phyloP scores from a whole-genome alignment of 2,113 vertebrate species.

The Siniperca knerii region DNA sequence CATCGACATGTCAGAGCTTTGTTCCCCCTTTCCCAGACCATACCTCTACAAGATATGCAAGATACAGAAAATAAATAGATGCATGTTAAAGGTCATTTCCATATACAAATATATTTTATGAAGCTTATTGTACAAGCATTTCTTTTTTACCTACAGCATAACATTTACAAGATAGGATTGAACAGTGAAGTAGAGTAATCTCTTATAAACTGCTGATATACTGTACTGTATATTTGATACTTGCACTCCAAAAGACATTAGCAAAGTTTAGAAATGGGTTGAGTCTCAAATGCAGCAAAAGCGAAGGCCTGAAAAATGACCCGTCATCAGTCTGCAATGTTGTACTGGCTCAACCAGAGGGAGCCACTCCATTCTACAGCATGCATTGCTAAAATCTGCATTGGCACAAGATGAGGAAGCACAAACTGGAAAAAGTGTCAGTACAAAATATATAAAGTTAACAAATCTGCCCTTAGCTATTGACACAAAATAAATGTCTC shows the following conservation, averaged over 20 bases:
- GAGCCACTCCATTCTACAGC: constrained; percentile 27
- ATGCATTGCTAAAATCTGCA: constrained; percentile 38
- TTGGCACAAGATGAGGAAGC: constrained; percentile 44
- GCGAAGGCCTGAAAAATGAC: background rate
- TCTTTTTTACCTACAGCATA: constrained; percentile 75
- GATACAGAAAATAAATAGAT: constrained; percentile 93
- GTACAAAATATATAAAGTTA: constrained; percentile 73
- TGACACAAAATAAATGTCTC: constrained; percentile 65
- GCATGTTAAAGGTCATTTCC: constrained; percentile 87
- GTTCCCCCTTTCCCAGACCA: constrained; percentile 32
- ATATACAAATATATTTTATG: constrained; percentile 91
- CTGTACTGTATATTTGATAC: constrained; percentile 10
- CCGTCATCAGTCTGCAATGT: background rate
- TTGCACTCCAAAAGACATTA: constrained; percentile 23
- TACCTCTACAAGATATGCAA: constrained; percentile 75
- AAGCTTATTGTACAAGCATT: constrained; percentile 88
- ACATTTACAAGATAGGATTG: constrained; percentile 81
- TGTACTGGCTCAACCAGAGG: constrained; percentile 21
- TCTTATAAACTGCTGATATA: constrained; percentile 57
- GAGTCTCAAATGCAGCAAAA: constrained; percentile 21
- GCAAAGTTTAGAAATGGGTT: background rate
- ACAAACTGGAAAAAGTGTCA: constrained; percentile 40
- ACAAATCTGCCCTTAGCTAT: constrained; percentile 56
- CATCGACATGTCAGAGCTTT: constrained; percentile 24
- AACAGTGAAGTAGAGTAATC: constrained; percentile 62